Evolutionary conservation across 2,888 invertebrate species (phyloP).

Genomic region (Tetragonula carbonaria): DNA sequence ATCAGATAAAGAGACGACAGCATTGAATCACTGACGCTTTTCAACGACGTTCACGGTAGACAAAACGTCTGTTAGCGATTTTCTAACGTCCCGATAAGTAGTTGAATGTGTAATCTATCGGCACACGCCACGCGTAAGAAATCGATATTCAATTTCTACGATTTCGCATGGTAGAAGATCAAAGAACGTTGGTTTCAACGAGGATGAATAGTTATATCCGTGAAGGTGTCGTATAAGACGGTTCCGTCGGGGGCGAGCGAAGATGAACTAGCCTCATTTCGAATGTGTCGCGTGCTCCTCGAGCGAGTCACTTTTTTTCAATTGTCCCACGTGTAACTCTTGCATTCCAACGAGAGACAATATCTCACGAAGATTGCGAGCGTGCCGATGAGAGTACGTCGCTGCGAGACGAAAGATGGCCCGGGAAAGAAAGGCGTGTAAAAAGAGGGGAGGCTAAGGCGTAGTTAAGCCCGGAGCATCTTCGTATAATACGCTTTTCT

Average conservation of each 20-base stretch:
- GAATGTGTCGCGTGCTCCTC: conserved; percentile 48
- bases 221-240: neutral
- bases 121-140: neutral
- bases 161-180: conserved; percentile 1
- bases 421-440: neutral
- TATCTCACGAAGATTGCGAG: conserved; percentile 58
- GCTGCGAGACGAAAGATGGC: neutral
- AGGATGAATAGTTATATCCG: conserved; percentile 18
- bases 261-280: conserved; percentile 49
- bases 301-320: conserved; percentile 59
- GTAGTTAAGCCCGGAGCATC: conserved; percentile 57
- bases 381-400: conserved; percentile 10
- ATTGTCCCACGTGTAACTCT: conserved; percentile 57
- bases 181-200: conserved; percentile 27
- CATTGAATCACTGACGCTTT: neutral
- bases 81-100: neutral
- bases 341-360: conserved; percentile 68
- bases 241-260: neutral
- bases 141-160: conserved; percentile 26
- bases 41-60: neutral
- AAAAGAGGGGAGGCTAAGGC: conserved; percentile 23
- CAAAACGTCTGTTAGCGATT: neutral
- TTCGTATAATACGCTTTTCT: conserved; percentile 65
- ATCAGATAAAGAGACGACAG: neutral
- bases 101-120: neutral